phyloP scores from a whole-genome alignment of 2,113 vertebrate species.

The Microtus oregoni region DNA sequence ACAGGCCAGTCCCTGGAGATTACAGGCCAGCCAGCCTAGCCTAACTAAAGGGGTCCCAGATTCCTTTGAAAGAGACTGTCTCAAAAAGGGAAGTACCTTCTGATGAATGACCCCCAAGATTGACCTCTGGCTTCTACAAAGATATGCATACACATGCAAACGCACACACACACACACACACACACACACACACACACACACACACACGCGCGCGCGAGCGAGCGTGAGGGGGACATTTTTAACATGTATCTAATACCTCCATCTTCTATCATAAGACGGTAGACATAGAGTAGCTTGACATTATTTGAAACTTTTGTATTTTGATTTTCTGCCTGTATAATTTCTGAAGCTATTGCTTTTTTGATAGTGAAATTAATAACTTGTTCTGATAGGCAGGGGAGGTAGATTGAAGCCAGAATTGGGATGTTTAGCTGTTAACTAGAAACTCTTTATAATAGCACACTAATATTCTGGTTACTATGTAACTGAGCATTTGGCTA shows the following conservation, averaged over 20 bases:
- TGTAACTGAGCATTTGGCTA: slow-evolving; percentile 14
- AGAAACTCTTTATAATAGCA: not conserved
- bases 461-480: slow-evolving; percentile 46
- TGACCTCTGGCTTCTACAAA: not conserved
- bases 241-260: not conserved
- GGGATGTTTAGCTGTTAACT: not conserved
- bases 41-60: not conserved
- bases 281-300: not conserved
- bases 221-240: not conserved
- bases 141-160: not conserved
- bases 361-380: not conserved
- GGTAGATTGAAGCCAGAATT: not conserved
- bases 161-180: not conserved
- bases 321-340: slow-evolving; percentile 4
- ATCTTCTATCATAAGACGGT: not conserved
- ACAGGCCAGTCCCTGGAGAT: not conserved
- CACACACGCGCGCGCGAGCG: no score
- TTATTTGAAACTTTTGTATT: slow-evolving; percentile 42
- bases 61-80: not conserved
- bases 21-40: no score
- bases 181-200: not conserved
- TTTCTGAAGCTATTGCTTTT: slow-evolving; percentile 52
- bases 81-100: not conserved
- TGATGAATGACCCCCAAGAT: not conserved
- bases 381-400: not conserved